Evolutionary conservation across 2,113 vertebrate genomes (phyloP).

Genomic region (Trochalopteron elliotii): DNA sequence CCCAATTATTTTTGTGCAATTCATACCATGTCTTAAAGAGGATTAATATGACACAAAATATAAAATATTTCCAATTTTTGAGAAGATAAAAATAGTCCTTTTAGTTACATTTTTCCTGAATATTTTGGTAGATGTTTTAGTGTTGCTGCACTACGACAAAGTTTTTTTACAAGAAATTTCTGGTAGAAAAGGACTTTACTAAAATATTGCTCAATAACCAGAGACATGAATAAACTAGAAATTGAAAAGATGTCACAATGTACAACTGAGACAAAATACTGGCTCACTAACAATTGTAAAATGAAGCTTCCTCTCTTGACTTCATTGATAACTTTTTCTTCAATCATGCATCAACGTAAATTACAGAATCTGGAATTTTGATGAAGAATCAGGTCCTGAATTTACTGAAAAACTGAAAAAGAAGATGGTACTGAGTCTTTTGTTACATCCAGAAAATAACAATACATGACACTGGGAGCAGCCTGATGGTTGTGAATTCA

Average conservation of each 20-base stretch:
- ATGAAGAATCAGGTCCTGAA: not conserved
- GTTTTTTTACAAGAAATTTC: not conserved
- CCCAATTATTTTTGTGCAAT: not conserved
- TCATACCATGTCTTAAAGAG: not conserved
- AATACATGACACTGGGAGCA: not conserved
- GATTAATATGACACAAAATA: constrained; percentile 8
- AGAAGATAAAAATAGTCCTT: not conserved
- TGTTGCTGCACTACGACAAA: not conserved
- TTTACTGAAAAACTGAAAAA: not conserved
- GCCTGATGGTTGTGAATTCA: not conserved
- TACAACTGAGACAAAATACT: not conserved
- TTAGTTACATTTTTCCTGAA: not conserved
- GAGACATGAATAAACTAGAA: not conserved
- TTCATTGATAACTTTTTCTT: not conserved
- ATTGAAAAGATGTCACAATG: not conserved
- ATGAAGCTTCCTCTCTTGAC: not conserved
- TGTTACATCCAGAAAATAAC: not conserved
- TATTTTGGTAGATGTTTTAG: not conserved
- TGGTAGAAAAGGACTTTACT: not conserved
- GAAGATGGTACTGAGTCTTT: not conserved
- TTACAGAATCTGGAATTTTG: not conserved
- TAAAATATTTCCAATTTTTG: not conserved
- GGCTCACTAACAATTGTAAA: not conserved
- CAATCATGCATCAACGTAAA: not conserved
- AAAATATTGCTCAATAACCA: not conserved